Percentiles rank a stretch among this genome's conserved stretches.
phyloP scores from a whole-genome alignment of 2,888 invertebrate genomes.

The Dolichopus griseipennis region DNA sequence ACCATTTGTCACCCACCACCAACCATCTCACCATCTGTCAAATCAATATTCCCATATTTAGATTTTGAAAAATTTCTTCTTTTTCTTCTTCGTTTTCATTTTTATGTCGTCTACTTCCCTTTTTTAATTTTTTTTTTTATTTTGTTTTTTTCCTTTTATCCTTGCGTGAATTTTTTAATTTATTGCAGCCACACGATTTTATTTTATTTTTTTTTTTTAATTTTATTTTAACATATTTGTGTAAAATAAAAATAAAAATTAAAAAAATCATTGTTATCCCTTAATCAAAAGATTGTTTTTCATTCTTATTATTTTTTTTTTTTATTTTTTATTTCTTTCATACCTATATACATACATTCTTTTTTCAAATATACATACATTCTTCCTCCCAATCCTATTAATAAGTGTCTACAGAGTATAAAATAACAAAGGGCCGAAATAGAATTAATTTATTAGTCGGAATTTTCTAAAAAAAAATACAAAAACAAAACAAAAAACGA shows the following conservation, averaged over 20 bases:
- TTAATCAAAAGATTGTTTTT: not conserved
- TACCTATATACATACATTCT: too few relatives aligned
- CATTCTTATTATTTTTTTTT: too few relatives aligned
- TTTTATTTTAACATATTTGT: too few relatives aligned
- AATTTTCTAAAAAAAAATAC: not conserved
- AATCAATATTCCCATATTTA: not conserved
- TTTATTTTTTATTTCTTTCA: not conserved
- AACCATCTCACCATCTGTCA: not conserved
- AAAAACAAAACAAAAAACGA: not conserved
- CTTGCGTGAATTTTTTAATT: too few relatives aligned
- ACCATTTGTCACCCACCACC: not conserved
- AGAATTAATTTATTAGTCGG: conserved; percentile 6
- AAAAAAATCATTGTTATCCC: not conserved
- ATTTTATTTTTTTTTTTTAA: too few relatives aligned
- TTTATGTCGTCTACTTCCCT: not conserved
- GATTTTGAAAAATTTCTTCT: not conserved
- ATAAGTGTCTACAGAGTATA: too few relatives aligned
- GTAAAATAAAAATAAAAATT: too few relatives aligned
- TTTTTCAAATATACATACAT: too few relatives aligned
- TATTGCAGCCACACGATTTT: too few relatives aligned
- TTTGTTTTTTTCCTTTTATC: too few relatives aligned
- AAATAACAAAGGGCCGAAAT: not conserved
- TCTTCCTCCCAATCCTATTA: too few relatives aligned
- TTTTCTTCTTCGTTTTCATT: not conserved
- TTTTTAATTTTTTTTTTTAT: not conserved